These are phyloP conservation scores for Oryctes rhinoceros DNA, from an alignment of 1,140 invertebrate genomes.

Conservation along the genomic window DNA sequence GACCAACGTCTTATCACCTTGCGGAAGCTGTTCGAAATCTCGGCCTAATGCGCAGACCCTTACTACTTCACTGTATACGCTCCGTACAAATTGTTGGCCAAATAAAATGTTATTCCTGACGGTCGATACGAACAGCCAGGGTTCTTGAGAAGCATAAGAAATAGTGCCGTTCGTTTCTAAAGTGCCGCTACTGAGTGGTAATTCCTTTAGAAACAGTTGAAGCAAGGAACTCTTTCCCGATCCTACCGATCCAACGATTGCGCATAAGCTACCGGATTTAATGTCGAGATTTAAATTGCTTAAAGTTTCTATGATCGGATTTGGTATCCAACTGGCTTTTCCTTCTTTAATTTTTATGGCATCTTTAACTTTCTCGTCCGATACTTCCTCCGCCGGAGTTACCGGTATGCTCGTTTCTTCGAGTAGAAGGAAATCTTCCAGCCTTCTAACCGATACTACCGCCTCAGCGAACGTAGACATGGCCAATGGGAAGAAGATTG, in stretches of 20 bases:
- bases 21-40: constrained; percentile 69
- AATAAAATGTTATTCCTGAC: constrained; percentile 81
- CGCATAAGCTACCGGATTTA: constrained; percentile 70
- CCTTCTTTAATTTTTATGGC: constrained; percentile 65
- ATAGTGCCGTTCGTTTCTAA: constrained; percentile 70
- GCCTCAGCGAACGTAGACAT: constrained; percentile 62
- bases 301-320: constrained; percentile 67
- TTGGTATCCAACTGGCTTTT: constrained; percentile 67
- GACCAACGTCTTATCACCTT: constrained; percentile 76
- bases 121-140: constrained; percentile 75
- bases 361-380: constrained; percentile 69
- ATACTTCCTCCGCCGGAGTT: constrained; percentile 61
- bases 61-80: constrained; percentile 65
- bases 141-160: constrained; percentile 77
- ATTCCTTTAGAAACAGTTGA: constrained; percentile 75
- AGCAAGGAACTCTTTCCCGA: constrained; percentile 81
- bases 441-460: constrained; percentile 70
- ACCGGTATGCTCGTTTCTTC: constrained; percentile 49
- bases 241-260: constrained; percentile 79
- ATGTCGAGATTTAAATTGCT: constrained; percentile 69
- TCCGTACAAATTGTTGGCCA: constrained; percentile 71
- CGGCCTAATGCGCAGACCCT: constrained; percentile 71
- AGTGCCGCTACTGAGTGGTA: constrained; percentile 68
- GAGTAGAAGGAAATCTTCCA: constrained; percentile 63
- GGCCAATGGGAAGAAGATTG: constrained; percentile 72